Evolutionary conservation across 2,888 invertebrate species (phyloP).

Genomic region (Ichneumon xanthorius): DNA sequence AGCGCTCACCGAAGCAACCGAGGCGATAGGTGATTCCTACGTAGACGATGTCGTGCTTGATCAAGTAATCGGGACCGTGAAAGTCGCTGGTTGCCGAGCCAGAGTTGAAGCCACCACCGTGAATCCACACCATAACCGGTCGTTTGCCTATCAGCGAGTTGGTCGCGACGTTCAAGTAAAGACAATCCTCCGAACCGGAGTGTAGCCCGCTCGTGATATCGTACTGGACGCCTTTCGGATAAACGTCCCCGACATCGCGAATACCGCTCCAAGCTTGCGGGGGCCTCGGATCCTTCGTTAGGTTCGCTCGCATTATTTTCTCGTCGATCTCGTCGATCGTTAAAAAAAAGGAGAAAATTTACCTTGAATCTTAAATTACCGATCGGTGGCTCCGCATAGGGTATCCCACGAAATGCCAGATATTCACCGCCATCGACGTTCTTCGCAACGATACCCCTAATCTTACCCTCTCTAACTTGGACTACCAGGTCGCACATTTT

Average conservation of each 20-base stretch:
- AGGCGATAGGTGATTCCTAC: slow-evolving; percentile 72
- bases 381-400: slow-evolving; percentile 83
- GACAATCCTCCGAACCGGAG: slow-evolving; percentile 71
- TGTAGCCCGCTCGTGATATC: background rate
- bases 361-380: slow-evolving; percentile 83
- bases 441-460: slow-evolving; percentile 77
- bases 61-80: slow-evolving; percentile 72
- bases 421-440: slow-evolving; percentile 76
- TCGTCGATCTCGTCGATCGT: slow-evolving; percentile 76
- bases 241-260: slow-evolving; percentile 60
- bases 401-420: slow-evolving; percentile 81
- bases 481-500: slow-evolving; percentile 75
- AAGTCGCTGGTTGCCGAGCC: slow-evolving; percentile 59
- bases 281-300: slow-evolving; percentile 70
- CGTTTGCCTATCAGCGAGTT: slow-evolving; percentile 63
- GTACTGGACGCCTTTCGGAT: slow-evolving; percentile 6
- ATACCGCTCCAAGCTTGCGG: slow-evolving; percentile 69
- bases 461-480: slow-evolving; percentile 77
- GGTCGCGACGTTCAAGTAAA: slow-evolving; percentile 73
- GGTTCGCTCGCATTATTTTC: slow-evolving; percentile 70
- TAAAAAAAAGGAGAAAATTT: slow-evolving; percentile 62
- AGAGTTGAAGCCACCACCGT: slow-evolving; percentile 72
- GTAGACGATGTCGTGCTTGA: slow-evolving; percentile 71
- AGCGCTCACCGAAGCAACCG: slow-evolving; percentile 70
- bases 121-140: slow-evolving; percentile 75